These are phyloP conservation scores for Sarcophaga carnaria DNA, from an alignment of 2,888 invertebrate genomes.

Conservation along the genomic window DNA sequence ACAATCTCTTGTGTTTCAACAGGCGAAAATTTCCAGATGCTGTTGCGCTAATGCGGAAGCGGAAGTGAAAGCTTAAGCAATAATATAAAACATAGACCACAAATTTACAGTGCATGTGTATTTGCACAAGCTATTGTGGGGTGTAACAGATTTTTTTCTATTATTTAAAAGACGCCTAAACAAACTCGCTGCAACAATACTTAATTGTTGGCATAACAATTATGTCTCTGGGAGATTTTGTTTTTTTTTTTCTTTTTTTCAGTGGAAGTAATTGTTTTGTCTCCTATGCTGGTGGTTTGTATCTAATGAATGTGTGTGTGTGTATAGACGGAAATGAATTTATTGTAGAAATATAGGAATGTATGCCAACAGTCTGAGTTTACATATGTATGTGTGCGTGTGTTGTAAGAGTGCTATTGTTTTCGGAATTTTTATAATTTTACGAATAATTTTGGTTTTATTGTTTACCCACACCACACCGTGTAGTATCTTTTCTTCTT, in stretches of 20 bases:
- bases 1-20: background rate
- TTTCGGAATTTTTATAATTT: constrained; percentile 61
- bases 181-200: constrained; percentile 10
- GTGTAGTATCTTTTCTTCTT: background rate
- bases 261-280: constrained; percentile 47
- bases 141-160: background rate
- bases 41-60: constrained; percentile 44
- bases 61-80: constrained; percentile 64
- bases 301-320: background rate
- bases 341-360: background rate
- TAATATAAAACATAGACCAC: constrained; percentile 41
- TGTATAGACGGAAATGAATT: constrained; percentile 14
- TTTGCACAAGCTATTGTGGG: background rate
- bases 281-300: background rate
- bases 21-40: constrained; percentile 29
- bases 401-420: constrained; percentile 37
- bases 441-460: constrained; percentile 47
- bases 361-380: background rate
- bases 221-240: constrained; percentile 7
- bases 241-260: background rate
- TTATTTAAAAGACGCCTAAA: background rate
- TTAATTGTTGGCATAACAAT: constrained; percentile 46
- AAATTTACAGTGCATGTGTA: background rate
- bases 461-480: background rate
- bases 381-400: background rate